A percentile compares a stretch with the other conserved stretches of the same genome.
Evolutionary conservation across 2,113 vertebrate species (phyloP).

Genomic region (Grammomys surdaster): DNA sequence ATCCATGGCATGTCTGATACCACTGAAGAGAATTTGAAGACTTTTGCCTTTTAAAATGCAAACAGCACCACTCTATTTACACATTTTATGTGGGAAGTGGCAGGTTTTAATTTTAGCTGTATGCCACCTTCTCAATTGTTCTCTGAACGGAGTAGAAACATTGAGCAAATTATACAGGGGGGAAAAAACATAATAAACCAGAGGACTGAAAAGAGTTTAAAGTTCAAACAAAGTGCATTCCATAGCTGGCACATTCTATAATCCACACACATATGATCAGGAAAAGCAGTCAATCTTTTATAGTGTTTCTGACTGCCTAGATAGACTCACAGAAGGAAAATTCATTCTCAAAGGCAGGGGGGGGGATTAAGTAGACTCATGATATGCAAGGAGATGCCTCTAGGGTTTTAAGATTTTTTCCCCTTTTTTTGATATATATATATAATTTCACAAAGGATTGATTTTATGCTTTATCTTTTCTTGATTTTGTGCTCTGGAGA

Average conservation of each 20-base stretch:
- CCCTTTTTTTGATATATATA: constrained; percentile 48
- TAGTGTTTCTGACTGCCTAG: constrained; percentile 61
- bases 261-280: constrained; percentile 57
- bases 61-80: constrained; percentile 68
- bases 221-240: constrained; percentile 77
- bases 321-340: constrained; percentile 63
- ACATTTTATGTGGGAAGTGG: constrained; percentile 78
- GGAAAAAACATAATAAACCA: constrained; percentile 76
- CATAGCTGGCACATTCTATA: constrained; percentile 69
- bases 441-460: constrained; percentile 27
- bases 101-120: constrained; percentile 80
- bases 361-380: constrained; percentile 34
- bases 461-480: constrained; percentile 67
- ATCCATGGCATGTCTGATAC: constrained; percentile 56
- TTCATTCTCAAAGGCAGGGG: constrained; percentile 58
- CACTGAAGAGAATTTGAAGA: constrained; percentile 60
- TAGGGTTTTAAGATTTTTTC: constrained; percentile 60
- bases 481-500: constrained; percentile 59
- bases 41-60: constrained; percentile 71
- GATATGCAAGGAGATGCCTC: constrained; percentile 14
- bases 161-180: constrained; percentile 79
- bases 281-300: constrained; percentile 60
- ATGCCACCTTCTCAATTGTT: constrained; percentile 82
- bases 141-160: constrained; percentile 82
- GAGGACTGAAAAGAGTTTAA: constrained; percentile 73